phyloP scores from a whole-genome alignment of 2,888 invertebrate genomes.

The Barypeithes pellucidus region DNA sequence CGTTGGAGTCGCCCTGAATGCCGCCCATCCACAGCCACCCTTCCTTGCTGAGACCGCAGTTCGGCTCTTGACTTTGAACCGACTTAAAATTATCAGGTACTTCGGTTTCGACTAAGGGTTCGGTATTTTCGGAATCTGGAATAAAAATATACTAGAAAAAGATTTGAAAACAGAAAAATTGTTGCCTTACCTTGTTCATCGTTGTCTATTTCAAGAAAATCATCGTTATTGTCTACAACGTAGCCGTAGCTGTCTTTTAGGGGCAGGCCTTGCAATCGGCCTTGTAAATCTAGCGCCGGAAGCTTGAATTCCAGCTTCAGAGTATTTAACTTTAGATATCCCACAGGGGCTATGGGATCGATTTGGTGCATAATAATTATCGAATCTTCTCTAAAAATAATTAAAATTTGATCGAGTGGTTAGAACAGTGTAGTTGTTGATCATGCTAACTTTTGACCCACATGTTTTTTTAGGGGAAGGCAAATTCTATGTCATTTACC shows the following conservation, averaged over 20 bases:
- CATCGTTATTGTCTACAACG: constrained; percentile 67
- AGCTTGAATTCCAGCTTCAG: constrained; percentile 84
- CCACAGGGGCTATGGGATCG: constrained; percentile 95
- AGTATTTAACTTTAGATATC: constrained; percentile 91
- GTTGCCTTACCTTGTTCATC: constrained; percentile 58
- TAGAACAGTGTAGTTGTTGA: too few relatives aligned
- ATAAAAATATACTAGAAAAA: background rate
- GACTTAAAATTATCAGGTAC: constrained; percentile 45
- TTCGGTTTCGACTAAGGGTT: constrained; percentile 24
- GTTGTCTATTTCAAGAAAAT: constrained; percentile 61
- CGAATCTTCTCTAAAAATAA: constrained; percentile 80
- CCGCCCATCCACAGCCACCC: constrained; percentile 92
- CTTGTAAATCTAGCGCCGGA: constrained; percentile 66
- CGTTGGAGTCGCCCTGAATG: constrained; percentile 80
- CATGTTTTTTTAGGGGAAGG: too few relatives aligned
- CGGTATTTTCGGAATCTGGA: constrained; percentile 27
- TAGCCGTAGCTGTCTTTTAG: constrained; percentile 68
- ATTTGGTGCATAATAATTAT: constrained; percentile 92
- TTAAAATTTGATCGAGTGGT: background rate
- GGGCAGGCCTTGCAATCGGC: constrained; percentile 65
- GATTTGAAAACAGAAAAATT: constrained; percentile 4
- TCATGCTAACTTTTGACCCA: too few relatives aligned
- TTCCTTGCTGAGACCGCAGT: constrained; percentile 68
- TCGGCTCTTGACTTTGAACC: constrained; percentile 54
- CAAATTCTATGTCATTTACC: too few relatives aligned